Base-by-base conservation (phyloP, 2,797 vertebrate genomes). In the Jordanella pulchra region DNA sequence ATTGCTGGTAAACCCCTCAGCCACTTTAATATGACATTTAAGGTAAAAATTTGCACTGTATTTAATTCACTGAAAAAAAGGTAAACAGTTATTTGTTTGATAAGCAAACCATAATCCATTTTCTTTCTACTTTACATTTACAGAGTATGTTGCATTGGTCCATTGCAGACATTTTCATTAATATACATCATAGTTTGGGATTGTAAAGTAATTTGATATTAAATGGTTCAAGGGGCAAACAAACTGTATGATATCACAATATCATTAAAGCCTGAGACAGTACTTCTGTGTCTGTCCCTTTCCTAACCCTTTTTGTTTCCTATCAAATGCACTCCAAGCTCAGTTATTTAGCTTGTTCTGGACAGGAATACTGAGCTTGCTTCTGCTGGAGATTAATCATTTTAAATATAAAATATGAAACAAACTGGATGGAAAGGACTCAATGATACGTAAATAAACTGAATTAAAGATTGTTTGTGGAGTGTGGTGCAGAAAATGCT, bases 401-500 rank as follows among this genome's bases (percentile, higher is more conserved):
- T n/a, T n/a, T n/a, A n/a, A n/a, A n/a, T n/a, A n/a, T n/a, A n/a
- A n/a, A n/a, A n/a, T n/a, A n/a, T 35, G 30, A 60, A 35, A 23
- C 18, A 60, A 60, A 60, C 10, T 35, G 30, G 56, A 60, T 60
- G 4, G 30, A 35, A 30, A 60, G 12, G 10, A 60, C 32, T n/a
- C 39, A 2, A 11, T 6, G 12, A 23, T 39, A n/a, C 12, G 35
- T 14, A 7, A 39, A 63, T 63, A 7, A 64, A 44, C 60, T 15
- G 4, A 44, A 44, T 25, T 17, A 64, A 14, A 25, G 13, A 64
- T 42, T 44, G 3, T 44, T 64, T 0, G 1, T 27, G 12, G 61
- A 11, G 44, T 15, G 45, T 35, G 28, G 14, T 35, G 23, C 32
- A 54, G 15, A 25, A 78, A 72, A 79, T 44, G 1, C 58, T 64